phyloP scores from a whole-genome alignment of 2,113 vertebrate genomes.

The human (Homo sapiens) region DNA sequence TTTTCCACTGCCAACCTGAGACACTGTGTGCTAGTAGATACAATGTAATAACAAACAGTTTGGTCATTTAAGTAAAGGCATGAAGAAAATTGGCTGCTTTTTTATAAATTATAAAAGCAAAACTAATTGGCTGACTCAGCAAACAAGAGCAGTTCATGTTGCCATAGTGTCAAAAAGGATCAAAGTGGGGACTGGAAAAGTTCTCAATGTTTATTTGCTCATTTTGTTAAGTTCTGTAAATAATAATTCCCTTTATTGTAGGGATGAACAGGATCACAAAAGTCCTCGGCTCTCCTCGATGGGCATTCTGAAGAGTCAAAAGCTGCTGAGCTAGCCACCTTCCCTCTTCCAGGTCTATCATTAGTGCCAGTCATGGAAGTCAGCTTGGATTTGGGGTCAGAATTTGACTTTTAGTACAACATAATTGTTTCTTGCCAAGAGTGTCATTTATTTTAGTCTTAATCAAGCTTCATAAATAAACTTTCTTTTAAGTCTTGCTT shows the following conservation, averaged over 20 bases:
- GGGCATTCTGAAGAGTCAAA: background rate
- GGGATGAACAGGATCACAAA: background rate
- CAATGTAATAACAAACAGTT: background rate
- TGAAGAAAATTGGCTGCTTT: background rate
- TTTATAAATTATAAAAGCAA: background rate
- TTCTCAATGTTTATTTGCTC: background rate
- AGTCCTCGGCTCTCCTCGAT: background rate
- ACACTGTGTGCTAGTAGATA: background rate
- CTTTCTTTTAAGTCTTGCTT: background rate
- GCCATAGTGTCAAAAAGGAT: background rate
- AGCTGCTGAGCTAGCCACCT: background rate
- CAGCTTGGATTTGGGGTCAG: background rate
- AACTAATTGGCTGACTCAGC: background rate
- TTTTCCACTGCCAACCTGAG: background rate
- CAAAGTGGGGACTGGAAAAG: background rate
- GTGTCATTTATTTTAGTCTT: constrained; percentile 48
- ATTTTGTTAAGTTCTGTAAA: background rate
- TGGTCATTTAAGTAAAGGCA: background rate
- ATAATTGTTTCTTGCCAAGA: constrained; percentile 18
- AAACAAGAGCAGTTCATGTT: background rate
- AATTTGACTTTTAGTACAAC: background rate
- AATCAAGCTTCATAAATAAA: constrained; percentile 33
- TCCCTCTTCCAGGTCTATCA: background rate
- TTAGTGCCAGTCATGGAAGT: background rate
- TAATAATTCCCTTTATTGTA: background rate